Evolutionary conservation across 2,888 invertebrate species (phyloP), one percentile per base, ranked within the genome.

Genomic region (Scaptomyza reducta): DNA sequence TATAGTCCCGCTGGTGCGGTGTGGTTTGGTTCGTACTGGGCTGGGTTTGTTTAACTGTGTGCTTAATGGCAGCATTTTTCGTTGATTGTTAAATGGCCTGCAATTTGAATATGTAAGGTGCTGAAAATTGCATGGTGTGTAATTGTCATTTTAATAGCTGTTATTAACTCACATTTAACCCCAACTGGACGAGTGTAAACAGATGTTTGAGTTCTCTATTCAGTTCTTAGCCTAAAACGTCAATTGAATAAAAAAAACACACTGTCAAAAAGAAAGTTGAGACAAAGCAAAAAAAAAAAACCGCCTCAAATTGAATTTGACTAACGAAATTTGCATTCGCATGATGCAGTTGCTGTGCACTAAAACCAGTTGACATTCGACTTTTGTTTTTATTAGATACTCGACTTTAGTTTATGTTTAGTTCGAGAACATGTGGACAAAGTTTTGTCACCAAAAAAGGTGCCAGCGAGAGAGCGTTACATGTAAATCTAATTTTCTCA

Each of bases 401-500:
- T 38, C 38, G 9, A 38, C 38, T 38, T 38, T 14, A 35, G n/a
- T 35, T 35, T 6, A 7, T 11, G 59, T 54, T 42, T 45, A 22
- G 22, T 42, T 35, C 33, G 40, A 29, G 42, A 51, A 13, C 49
- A 62, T 63, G 76, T 58, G 59, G 73, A 72, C 60, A 77, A 74
- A 77, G 74, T 74, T 73, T 55, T 31, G 40, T 29, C 27, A 38
- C 38, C 31, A 31, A 7, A 27, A 27, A 35, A 35, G 22, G 22
- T 22, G 22, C 22, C 22, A 22, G 22, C 1, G 70, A 73, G 18
- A 1, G 62, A 27, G 79, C 67, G 70, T 61, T 62, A 82, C 88
- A 81, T 82, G 72, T 55, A 87, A 82, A 82, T 82, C 79, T 65
- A 82, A 85, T 87, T 85, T 82, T 31, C 64, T 42, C 64, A 74